A percentile compares a stretch with the other conserved stretches of the same genome.
These are phyloP conservation scores for Acrocephalus arundinaceus DNA, from an alignment of 2,113 vertebrate genomes.

Conservation along the genomic window DNA sequence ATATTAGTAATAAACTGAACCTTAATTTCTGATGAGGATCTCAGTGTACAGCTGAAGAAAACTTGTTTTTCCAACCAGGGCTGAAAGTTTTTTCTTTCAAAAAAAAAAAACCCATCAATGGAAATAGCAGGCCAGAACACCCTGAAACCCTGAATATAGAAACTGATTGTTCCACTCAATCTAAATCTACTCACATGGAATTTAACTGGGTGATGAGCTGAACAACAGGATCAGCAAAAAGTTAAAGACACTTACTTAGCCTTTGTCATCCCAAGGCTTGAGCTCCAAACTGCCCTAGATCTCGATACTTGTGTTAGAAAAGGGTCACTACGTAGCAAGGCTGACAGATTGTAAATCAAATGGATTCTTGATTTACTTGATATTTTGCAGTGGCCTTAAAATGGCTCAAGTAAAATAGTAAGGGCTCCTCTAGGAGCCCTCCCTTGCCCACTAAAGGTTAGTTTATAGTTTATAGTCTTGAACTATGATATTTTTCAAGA, in stretches of 20 bases:
- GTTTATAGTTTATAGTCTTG: not conserved
- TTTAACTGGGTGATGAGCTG: not conserved
- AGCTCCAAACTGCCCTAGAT: too few species aligned
- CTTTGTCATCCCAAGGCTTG: not conserved
- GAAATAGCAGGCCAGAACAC: not conserved
- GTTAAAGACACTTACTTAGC: not conserved
- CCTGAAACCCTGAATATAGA: not conserved
- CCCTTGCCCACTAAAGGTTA: not conserved
- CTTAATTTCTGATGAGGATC: not conserved
- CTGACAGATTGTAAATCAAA: not conserved
- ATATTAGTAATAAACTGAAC: not conserved
- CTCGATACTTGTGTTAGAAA: not conserved
- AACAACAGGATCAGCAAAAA: not conserved
- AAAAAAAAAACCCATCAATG: not conserved
- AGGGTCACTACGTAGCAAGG: accelerated
- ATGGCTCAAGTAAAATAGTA: not conserved
- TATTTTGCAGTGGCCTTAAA: not conserved
- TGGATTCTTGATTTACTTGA: not conserved
- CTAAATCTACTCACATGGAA: not conserved
- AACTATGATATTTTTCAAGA: not conserved
- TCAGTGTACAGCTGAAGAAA: not conserved
- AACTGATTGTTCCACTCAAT: not conserved
- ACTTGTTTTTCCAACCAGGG: not conserved
- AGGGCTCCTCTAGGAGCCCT: not conserved
- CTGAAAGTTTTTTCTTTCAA: not conserved